Evolutionary conservation across 1,140 invertebrate genomes (phyloP), one percentile per base, ranked within the genome.

Genomic region (Sminthurides bifidus): DNA sequence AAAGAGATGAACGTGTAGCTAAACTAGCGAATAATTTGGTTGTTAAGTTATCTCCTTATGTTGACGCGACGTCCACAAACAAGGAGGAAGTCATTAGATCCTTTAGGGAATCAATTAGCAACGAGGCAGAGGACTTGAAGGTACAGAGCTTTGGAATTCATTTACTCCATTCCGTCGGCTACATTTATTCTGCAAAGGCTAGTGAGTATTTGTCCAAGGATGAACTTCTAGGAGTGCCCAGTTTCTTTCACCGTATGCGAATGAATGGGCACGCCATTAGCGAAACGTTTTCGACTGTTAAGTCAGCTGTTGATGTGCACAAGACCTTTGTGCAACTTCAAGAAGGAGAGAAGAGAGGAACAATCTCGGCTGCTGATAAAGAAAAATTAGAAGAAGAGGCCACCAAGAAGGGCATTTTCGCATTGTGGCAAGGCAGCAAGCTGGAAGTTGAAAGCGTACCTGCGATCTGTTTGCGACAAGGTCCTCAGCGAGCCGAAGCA

Each of bases 351-450:
- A 61, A 65, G 44, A 37, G 54, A n/a, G 63, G 63, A 4, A 49
- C 17, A 24, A 35, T 57, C 31, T 58, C 24, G 15, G 35, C 53
- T 26, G 63, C 55, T 15, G 54, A 59, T 1, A 59, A 60, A 21
- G 57, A 61, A 5, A 58, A 56, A 40, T 23, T 61, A 17, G 58
- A 61, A 44, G 57, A 58, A 43, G 63, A 59, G 40, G 63, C 63
- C 19, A 54, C 59, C 1, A 33, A 51, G 12, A 61, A 60, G 24
- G 63, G 63, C 27, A 60, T 61, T 23, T 54, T 57, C 30, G 63
- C 63, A 12, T 41, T 65, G 29, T 65, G 63, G 63, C 56, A 65
- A 60, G 60, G 59, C 29, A 58, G 57, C 24, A 65, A 65, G 54
- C 38, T 65, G 26, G 63, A 65, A 61, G 60, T 65, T 2, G 63